phyloP scores from a whole-genome alignment of 2,113 vertebrate genomes.

The Osmerus mordax region DNA sequence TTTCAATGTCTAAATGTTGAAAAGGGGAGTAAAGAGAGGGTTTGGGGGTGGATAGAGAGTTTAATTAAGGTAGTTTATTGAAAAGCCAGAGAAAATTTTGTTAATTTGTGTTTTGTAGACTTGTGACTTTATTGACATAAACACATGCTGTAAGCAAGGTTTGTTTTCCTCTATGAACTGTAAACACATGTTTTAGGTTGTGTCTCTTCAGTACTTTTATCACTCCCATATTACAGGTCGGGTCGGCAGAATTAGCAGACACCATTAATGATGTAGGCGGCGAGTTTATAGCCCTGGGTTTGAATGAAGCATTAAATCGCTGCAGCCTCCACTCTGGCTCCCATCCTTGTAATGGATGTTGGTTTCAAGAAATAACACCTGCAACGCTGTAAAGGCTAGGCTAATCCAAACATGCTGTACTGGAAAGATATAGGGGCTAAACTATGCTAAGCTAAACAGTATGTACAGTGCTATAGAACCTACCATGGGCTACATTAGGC shows the following conservation, averaged over 20 bases:
- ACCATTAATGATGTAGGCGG: slow-evolving; percentile 49
- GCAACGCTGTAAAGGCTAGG: neutral
- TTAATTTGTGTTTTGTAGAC: neutral
- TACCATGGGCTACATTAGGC: neutral
- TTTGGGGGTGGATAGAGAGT: neutral
- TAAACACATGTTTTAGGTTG: slow-evolving; percentile 52
- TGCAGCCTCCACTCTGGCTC: slow-evolving; percentile 33
- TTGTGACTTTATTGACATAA: slow-evolving; percentile 27
- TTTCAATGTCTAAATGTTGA: neutral
- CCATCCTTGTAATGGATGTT: slow-evolving; percentile 17
- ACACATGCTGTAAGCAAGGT: slow-evolving; percentile 40
- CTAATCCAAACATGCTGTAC: too few species aligned
- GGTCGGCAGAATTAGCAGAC: slow-evolving; percentile 59
- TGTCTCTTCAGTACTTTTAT: slow-evolving; percentile 49
- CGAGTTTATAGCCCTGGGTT: slow-evolving; percentile 38
- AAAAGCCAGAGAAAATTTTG: neutral
- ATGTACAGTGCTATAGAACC: too few species aligned
- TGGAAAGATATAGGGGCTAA: too few species aligned
- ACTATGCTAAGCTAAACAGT: too few species aligned
- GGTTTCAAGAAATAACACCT: slow-evolving; percentile 12
- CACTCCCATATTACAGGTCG: slow-evolving; percentile 39
- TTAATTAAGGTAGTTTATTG: neutral
- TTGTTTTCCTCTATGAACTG: slow-evolving; percentile 1
- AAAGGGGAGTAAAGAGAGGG: neutral
- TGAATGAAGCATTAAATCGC: slow-evolving; percentile 46